Evolutionary conservation across 1,140 invertebrate species (phyloP), one percentile per base, ranked within the genome.

Genomic region (Pinna nobilis): DNA sequence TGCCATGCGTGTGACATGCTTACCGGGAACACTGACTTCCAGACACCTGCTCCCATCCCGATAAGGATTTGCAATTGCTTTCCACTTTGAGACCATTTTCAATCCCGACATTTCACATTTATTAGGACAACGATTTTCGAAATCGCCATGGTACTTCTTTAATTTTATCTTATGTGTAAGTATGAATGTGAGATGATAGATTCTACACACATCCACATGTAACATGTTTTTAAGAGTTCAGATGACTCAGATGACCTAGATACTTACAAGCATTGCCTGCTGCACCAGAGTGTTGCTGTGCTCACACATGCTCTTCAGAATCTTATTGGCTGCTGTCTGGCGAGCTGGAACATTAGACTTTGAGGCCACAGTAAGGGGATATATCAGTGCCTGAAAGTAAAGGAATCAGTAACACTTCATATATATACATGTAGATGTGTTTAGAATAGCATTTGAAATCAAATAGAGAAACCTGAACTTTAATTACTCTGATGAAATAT

Each of bases 341-440:
- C 98, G 92, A 0, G 94, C 92, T 1, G 89, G 84, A 66, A 95
- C 96, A 0, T 95, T 95, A 33, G 97, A 98, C 87, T 99, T 99
- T 2, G 96, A 96, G 0, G 98, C 98, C 0, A 99, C 98, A 0
- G 97, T 99, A 37, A 99, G 89, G 0, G 98, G 97, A 90, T 99
- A 99, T 1, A 99, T 97, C 7, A 99, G 87, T 0, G 98, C 97
- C 91, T 97, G 92, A 2, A 94, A 94, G 20, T 23, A 2, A 44
- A 4, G 20, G 18, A 28, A 13, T n/a, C 30, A 60, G 39, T 6
- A 3, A n/a, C 30, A 59, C 1, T 30, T 3, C 15, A 7, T 44
- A 18, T 44, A 44, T 9, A 7, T 3, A 20, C 15, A 47, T 3
- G 15, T 18, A 47, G 44, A 18, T 47, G 20, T 47, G 15, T 44